Evolutionary conservation across 2,888 invertebrate species (phyloP).

Genomic region (Fragum fragum): DNA sequence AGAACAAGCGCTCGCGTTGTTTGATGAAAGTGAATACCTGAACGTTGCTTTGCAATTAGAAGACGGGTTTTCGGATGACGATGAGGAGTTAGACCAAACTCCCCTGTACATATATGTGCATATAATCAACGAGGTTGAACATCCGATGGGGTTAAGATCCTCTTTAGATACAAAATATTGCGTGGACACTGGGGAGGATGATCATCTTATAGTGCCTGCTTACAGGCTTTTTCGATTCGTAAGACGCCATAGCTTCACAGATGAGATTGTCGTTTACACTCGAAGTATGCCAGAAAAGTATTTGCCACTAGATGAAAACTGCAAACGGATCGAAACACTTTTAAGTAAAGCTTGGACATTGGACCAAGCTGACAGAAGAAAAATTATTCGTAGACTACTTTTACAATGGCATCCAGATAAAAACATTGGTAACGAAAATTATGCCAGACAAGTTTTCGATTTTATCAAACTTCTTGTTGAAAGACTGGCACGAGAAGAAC

Average conservation of each 20-base stretch:
- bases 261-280: constrained; percentile 5
- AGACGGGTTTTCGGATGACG: neutral
- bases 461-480: constrained; percentile 57
- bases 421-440: constrained; percentile 59
- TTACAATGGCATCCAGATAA: constrained; percentile 70
- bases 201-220: constrained; percentile 31
- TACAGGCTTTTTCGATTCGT: constrained; percentile 48
- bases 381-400: constrained; percentile 52
- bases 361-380: constrained; percentile 46
- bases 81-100: neutral
- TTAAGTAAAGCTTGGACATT: constrained; percentile 56
- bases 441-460: constrained; percentile 56
- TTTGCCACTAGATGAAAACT: constrained; percentile 50
- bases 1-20: constrained; percentile 32
- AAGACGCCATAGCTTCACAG: constrained; percentile 8
- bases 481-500: constrained; percentile 44
- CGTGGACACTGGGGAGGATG: constrained; percentile 32
- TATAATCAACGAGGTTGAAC: constrained; percentile 32
- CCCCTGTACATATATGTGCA: constrained; percentile 51
- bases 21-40: constrained; percentile 45
- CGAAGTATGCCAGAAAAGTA: constrained; percentile 8
- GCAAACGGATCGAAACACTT: constrained; percentile 29
- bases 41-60: constrained; percentile 51
- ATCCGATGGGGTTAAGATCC: neutral
- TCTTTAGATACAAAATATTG: constrained; percentile 5